These are phyloP conservation scores for Drosophila robusta DNA, from an alignment of 2,888 invertebrate genomes.

Conservation along the genomic window DNA sequence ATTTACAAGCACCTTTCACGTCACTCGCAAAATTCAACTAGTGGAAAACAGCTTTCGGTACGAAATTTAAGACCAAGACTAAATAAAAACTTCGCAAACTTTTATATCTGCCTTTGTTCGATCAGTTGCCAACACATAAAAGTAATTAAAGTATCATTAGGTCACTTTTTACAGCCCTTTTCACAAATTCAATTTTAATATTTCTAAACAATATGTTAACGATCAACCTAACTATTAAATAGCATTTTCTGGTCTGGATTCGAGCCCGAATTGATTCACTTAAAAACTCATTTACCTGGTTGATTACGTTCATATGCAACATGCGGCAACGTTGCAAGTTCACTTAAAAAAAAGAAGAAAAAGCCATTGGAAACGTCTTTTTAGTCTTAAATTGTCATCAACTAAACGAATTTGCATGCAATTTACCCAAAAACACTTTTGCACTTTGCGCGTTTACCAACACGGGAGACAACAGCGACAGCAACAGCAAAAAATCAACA, in stretches of 20 bases:
- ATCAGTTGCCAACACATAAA: too few species aligned
- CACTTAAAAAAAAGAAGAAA: conserved; percentile 15
- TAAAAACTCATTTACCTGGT: background rate
- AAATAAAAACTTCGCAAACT: too few species aligned
- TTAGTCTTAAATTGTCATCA: conserved; percentile 32
- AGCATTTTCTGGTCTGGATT: too few species aligned
- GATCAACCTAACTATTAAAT: background rate
- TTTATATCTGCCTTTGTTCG: too few species aligned
- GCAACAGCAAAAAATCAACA: conserved; percentile 18
- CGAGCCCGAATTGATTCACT: background rate
- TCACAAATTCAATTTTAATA: too few species aligned
- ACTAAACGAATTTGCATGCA: conserved; percentile 72
- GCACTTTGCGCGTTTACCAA: conserved; percentile 30
- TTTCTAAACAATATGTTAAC: background rate
- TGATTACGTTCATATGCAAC: background rate
- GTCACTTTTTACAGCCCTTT: too few species aligned
- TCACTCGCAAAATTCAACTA: too few species aligned
- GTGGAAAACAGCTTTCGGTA: too few species aligned
- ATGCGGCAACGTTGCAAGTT: conserved; percentile 17
- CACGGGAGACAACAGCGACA: conserved; percentile 15
- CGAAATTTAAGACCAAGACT: too few species aligned
- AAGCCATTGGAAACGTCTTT: conserved; percentile 26
- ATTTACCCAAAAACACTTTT: conserved; percentile 62
- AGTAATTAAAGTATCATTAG: too few species aligned
- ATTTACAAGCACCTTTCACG: too few species aligned